phyloP scores from a whole-genome alignment of 2,113 vertebrate species.

The Morone saxatilis region DNA sequence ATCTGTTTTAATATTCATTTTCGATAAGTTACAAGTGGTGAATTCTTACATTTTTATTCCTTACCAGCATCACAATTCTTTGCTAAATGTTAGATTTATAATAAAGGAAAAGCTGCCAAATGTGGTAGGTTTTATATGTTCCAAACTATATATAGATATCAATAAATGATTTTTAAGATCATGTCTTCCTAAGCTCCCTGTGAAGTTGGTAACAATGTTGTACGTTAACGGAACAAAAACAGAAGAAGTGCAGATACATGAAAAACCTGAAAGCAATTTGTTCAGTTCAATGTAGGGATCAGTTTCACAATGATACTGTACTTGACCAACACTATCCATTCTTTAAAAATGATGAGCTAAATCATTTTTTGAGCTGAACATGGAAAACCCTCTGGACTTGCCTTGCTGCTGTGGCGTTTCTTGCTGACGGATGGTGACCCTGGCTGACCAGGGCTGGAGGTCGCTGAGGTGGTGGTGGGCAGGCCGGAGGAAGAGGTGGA shows the following conservation, averaged over 20 bases:
- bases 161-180: not conserved
- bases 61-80: too few species aligned
- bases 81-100: not conserved
- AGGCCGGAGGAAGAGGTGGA: conserved; percentile 83
- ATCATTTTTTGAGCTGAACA: not conserved
- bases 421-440: conserved; percentile 96
- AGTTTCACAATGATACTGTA: not conserved
- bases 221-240: not conserved
- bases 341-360: not conserved
- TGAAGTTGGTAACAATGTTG: not conserved
- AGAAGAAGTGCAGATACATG: not conserved
- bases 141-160: not conserved
- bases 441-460: conserved; percentile 94
- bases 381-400: conserved; percentile 49
- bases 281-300: not conserved
- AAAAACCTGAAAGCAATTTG: conserved; percentile 3
- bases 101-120: not conserved
- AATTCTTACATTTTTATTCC: too few species aligned
- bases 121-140: not conserved
- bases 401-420: conserved; percentile 96
- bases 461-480: conserved; percentile 88
- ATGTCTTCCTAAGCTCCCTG: not conserved
- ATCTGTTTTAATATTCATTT: conserved; percentile 6
- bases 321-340: not conserved
- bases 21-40: not conserved